Percentiles rank a stretch among this genome's conserved stretches.
phyloP scores from a whole-genome alignment of 2,113 vertebrate species.

The Gopherus evgoodei region DNA sequence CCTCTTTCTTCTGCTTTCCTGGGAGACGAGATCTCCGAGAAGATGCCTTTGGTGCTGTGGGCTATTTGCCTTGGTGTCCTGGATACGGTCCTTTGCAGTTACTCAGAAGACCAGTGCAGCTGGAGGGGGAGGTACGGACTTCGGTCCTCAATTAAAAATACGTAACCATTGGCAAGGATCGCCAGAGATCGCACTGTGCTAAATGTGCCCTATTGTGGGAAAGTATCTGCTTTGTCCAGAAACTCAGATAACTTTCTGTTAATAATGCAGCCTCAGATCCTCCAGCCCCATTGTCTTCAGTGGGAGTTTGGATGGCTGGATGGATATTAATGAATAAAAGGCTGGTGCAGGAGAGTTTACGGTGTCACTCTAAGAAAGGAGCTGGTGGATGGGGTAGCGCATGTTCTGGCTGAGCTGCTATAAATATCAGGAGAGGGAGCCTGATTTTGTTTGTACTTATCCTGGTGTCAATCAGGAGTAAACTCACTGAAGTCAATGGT shows the following conservation, averaged over 20 bases:
- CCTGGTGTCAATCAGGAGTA: background rate
- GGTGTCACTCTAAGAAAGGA: no score
- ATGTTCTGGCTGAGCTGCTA: no score
- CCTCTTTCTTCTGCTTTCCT: background rate
- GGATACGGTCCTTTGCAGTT: conserved; percentile 69
- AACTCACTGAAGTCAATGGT: background rate
- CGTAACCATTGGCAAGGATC: background rate
- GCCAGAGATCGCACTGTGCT: background rate
- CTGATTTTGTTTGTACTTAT: background rate
- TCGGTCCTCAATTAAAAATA: background rate
- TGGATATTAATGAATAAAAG: background rate
- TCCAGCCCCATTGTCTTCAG: background rate
- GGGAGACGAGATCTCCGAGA: background rate
- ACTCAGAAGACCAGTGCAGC: conserved; percentile 86
- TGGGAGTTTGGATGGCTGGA: background rate
- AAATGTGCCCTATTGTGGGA: background rate
- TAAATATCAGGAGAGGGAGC: background rate
- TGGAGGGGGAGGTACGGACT: conserved; percentile 87
- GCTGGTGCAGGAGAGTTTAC: background rate
- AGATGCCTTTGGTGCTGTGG: conserved; percentile 61
- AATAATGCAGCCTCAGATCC: no score
- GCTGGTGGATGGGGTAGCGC: no score
- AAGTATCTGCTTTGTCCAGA: background rate
- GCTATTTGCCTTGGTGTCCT: conserved; percentile 78
- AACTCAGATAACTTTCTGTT: background rate